Percentiles rank a stretch among this genome's conserved stretches.
Conservation (phyloP, 2,113 vertebrate species). For the Lutjanus erythropterus region DNA sequence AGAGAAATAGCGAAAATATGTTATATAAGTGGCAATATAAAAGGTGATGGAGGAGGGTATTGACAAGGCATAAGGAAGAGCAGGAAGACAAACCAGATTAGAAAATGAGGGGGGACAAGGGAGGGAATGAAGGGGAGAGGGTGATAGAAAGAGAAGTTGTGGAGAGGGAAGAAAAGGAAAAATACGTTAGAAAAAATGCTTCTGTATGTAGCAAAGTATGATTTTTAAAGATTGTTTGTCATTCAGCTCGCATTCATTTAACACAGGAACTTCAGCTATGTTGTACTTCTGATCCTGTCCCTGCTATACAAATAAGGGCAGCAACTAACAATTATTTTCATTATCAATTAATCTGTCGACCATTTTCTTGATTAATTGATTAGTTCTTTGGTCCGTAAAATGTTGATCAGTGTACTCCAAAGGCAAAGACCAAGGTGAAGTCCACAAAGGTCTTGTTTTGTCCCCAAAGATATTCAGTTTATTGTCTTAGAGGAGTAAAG, state of each 20-base stretch:
- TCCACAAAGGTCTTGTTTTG: too few species aligned
- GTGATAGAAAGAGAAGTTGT: not conserved
- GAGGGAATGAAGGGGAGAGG: not conserved
- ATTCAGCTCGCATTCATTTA: not conserved
- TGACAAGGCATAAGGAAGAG: conserved; percentile 19
- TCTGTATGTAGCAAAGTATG: not conserved
- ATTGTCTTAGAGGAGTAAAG: too few species aligned
- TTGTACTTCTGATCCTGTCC: not conserved
- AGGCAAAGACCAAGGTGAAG: too few species aligned
- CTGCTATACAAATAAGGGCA: too few species aligned
- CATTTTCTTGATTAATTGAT: too few species aligned
- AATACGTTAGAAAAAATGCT: conserved; percentile 34
- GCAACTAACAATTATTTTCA: too few species aligned
- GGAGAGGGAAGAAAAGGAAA: not conserved
- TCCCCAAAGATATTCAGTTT: too few species aligned
- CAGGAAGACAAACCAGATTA: conserved; percentile 2
- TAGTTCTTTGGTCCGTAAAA: too few species aligned
- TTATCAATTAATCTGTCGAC: too few species aligned
- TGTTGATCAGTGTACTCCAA: too few species aligned
- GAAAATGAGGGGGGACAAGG: conserved; percentile 8
- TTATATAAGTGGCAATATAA: not conserved
- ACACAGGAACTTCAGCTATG: not conserved
- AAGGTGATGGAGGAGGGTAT: conserved; percentile 20
- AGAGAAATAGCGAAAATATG: not conserved
- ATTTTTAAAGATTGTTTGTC: not conserved